Percentiles rank a stretch among this genome's conserved stretches.
Conservation (phyloP, 2,888 invertebrate genomes). For the Ophioninae sp. region DNA sequence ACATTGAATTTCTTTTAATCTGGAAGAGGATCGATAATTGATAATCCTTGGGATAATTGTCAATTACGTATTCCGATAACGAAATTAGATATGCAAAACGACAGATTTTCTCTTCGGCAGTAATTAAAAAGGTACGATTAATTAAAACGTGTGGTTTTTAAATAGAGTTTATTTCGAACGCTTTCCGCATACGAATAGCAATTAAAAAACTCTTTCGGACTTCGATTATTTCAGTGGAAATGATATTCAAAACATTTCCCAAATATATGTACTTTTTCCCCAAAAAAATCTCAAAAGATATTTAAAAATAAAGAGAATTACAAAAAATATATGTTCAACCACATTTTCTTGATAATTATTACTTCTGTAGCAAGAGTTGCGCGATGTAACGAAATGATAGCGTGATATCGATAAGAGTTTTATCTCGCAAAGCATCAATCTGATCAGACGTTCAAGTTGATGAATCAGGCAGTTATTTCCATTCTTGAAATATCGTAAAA, state of each 20-base stretch:
- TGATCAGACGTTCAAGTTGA: background rate
- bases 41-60: conserved; percentile 21
- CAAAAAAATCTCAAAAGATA: background rate
- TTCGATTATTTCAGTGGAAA: background rate
- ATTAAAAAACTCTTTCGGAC: background rate
- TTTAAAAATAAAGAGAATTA: background rate
- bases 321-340: no score
- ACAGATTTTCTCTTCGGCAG: background rate
- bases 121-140: background rate
- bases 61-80: conserved; percentile 23
- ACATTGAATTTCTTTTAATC: background rate
- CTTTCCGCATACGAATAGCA: background rate
- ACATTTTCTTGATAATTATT: background rate
- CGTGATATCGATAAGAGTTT: background rate
- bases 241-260: background rate
- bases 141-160: background rate
- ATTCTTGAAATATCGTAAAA: background rate
- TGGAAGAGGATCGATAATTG: background rate
- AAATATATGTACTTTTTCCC: background rate
- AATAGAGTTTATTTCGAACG: background rate
- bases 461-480: background rate
- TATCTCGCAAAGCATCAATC: background rate
- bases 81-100: background rate
- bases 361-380: background rate
- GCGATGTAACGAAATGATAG: background rate